Base-by-base conservation (phyloP, 2,888 invertebrate genomes). In the Blomia tropicalis region DNA sequence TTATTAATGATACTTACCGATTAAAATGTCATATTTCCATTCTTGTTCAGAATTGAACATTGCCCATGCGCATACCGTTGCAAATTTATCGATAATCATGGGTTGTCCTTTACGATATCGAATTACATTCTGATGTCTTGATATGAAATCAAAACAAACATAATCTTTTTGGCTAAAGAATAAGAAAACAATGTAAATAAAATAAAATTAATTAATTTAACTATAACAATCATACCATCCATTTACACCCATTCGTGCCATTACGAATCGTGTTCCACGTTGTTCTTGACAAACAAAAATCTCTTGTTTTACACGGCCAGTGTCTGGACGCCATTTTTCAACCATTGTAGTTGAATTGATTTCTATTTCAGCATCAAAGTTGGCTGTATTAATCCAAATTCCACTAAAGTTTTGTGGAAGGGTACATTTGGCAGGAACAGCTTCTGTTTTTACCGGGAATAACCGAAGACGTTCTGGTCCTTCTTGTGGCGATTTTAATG, bases 331-430 rank as follows among this genome's bases (percentile, higher is more conserved):
- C 76, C 87, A 91, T 0, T 87, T 90, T 76, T 93, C 93, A 69
- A 91, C 87, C 41, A 96, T 91, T 72, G 95, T 95, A 0, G 95
- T 96, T 71, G 90, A 87, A 71, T 95, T 95, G 43, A 96, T 90
- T 53, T 82, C 80, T 0, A 92, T 84, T 74, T 92, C 89, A 0
- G 93, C 93, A 73, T 93, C 92, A 67, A 91, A 87, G 72, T 95
- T 93, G 0, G 93, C 93, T 0, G 95, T 93, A 71, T 95, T 95
- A 59, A 93, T 88, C 95, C 95, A 96, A 25, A 86, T 82, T 0
- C 96, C 93, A 0, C 85, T 82, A 75, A 91, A 91, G 73, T 95
- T 93, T 73, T 89, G 85, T 0, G 95, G 92, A 64, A 96, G 75
- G 51, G 88, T 82, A 71, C 95, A 96, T 0, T 89, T 87, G 2